Percentiles rank a stretch among this genome's conserved stretches.
These are phyloP conservation scores for Gavialis gangeticus DNA, from an alignment of 2,113 vertebrate genomes.

Conservation along the genomic window DNA sequence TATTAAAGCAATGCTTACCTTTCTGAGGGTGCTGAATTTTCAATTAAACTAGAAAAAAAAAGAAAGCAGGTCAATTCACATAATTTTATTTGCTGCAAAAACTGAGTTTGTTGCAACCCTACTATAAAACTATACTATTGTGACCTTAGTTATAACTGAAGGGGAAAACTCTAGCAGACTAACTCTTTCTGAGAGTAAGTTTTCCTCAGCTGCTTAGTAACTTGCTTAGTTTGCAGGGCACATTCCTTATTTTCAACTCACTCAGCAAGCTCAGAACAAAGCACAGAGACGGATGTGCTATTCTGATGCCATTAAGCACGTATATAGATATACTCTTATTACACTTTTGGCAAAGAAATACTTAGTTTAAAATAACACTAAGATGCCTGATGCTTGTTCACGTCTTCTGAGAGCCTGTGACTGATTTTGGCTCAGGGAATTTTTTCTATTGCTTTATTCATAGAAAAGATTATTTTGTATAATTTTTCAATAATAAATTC, in stretches of 20 bases:
- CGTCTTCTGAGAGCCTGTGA: conserved; percentile 22
- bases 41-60: conserved; percentile 53
- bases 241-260: conserved; percentile 50
- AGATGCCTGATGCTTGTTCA: conserved; percentile 49
- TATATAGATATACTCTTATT: conserved; percentile 67
- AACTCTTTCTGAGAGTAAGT: conserved; percentile 26
- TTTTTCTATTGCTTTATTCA: conserved; percentile 52
- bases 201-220: conserved; percentile 53
- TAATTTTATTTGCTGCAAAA: neutral
- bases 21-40: conserved; percentile 15
- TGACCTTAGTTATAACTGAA: neutral
- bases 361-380: conserved; percentile 72
- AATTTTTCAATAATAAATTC: neutral
- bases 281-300: conserved; percentile 67
- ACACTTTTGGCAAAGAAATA: conserved; percentile 59
- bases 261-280: conserved; percentile 67
- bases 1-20: conserved; percentile 70
- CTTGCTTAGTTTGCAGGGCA: conserved; percentile 67
- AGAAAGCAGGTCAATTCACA: conserved; percentile 27
- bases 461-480: neutral
- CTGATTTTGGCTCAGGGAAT: conserved; percentile 17
- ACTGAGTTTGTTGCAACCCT: conserved; percentile 2
- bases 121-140: conserved; percentile 26
- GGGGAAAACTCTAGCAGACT: neutral
- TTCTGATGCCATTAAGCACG: conserved; percentile 64